Percentiles rank a stretch among this genome's conserved stretches.
phyloP scores from a whole-genome alignment of 1,140 invertebrate genomes.

The Drosophila pseudoananassae region DNA sequence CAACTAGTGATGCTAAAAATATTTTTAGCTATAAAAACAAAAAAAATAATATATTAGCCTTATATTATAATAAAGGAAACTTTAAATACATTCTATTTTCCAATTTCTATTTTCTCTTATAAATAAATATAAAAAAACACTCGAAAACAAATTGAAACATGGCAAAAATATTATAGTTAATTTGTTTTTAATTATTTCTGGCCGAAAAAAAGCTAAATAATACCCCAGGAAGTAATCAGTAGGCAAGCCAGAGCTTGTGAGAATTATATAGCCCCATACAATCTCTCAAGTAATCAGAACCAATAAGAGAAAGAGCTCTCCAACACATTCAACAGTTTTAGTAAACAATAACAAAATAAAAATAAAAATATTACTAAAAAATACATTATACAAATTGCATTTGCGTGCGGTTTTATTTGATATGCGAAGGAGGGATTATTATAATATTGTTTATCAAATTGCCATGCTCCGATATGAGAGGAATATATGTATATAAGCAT shows the following conservation, averaged over 20 bases:
- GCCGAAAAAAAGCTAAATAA: background rate
- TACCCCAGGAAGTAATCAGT: background rate
- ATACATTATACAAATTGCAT: slow-evolving; percentile 26
- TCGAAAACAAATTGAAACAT: too few species aligned
- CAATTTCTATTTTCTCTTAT: too few species aligned
- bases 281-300: slow-evolving; percentile 17
- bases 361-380: slow-evolving; percentile 6
- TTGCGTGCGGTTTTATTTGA: slow-evolving; percentile 12
- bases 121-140: too few species aligned
- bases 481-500: background rate
- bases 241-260: slow-evolving; percentile 5
- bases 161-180: too few species aligned
- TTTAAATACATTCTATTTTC: too few species aligned
- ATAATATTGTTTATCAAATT: slow-evolving; percentile 36
- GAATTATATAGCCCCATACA: background rate
- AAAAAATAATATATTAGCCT: too few species aligned
- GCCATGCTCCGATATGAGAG: background rate
- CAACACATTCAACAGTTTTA: background rate
- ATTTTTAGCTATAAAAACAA: too few species aligned
- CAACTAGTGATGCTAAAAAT: slow-evolving; percentile 16
- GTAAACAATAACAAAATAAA: slow-evolving; percentile 5
- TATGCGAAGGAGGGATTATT: slow-evolving; percentile 10
- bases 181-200: background rate
- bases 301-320: slow-evolving; percentile 2
- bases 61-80: too few species aligned